These are phyloP conservation scores for Actinostola sp. DNA, from an alignment of 92 coral and sea anemone genomes.

Conservation along the genomic window DNA sequence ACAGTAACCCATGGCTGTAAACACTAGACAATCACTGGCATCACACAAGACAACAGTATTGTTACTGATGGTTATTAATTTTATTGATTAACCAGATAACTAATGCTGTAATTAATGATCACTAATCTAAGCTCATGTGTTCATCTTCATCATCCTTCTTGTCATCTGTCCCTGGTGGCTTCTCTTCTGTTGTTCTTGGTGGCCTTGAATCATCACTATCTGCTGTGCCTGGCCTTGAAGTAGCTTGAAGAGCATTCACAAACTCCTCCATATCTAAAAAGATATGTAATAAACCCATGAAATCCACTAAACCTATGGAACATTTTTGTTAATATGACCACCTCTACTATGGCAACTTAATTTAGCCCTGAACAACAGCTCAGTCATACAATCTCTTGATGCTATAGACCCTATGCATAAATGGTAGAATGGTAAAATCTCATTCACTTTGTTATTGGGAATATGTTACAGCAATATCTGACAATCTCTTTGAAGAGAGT, in stretches of 20 bases:
- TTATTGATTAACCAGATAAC: background rate
- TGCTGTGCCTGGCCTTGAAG: conserved; percentile 83
- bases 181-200: conserved; percentile 64
- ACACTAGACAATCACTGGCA: too few species aligned
- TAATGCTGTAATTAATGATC: background rate
- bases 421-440: too few species aligned
- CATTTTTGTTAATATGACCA: background rate
- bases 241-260: conserved; percentile 82
- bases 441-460: too few species aligned
- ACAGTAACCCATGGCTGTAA: too few species aligned
- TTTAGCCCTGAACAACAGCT: too few species aligned
- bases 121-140: conserved; percentile 71
- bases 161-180: conserved; percentile 46
- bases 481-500: too few species aligned
- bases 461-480: too few species aligned
- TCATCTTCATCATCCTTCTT: conserved; percentile 74
- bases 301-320: background rate
- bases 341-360: background rate
- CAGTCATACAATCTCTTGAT: too few species aligned
- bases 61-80: background rate
- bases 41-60: too few species aligned
- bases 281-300: background rate
- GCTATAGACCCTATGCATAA: too few species aligned
- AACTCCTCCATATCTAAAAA: conserved; percentile 77
- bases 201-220: conserved; percentile 74